Conservation (phyloP, 2,113 vertebrate species). For the Echinops telfairi region DNA sequence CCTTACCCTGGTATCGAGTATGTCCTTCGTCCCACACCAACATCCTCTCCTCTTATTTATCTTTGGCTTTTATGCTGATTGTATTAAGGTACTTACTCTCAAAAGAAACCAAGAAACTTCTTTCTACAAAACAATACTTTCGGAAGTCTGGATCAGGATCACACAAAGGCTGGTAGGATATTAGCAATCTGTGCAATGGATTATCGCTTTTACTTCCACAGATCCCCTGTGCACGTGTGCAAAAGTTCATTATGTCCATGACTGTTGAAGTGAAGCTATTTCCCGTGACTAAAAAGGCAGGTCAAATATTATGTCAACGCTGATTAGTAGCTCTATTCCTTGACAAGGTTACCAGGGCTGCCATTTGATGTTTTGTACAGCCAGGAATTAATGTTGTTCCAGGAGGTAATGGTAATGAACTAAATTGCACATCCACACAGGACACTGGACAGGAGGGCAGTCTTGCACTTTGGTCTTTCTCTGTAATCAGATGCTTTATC, state of each 20-base stretch:
- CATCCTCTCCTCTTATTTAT: neutral
- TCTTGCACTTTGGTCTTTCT: constrained; percentile 56
- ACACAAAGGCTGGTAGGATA: neutral
- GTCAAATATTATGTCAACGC: constrained; percentile 12
- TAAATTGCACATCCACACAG: neutral
- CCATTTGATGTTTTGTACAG: constrained; percentile 44
- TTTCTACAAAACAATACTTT: neutral
- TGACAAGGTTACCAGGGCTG: constrained; percentile 36
- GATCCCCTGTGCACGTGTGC: neutral
- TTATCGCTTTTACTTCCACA: neutral
- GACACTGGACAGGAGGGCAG: constrained; percentile 1
- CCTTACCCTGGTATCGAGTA: neutral
- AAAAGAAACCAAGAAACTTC: constrained; percentile 47
- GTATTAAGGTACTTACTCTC: constrained; percentile 9
- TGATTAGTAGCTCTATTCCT: constrained; percentile 28
- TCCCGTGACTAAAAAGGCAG: constrained; percentile 26
- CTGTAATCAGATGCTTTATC: constrained; percentile 58
- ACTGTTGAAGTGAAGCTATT: constrained; percentile 27
- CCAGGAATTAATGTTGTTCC: constrained; percentile 60
- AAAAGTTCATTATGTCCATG: constrained; percentile 46
- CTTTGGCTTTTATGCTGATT: neutral
- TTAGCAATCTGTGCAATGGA: neutral
- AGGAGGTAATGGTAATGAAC: constrained; percentile 57
- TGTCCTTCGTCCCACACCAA: neutral
- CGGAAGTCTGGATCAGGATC: neutral